Base-by-base conservation (phyloP, 2,888 invertebrate species). In the Rhagophthalmus giganteus region DNA sequence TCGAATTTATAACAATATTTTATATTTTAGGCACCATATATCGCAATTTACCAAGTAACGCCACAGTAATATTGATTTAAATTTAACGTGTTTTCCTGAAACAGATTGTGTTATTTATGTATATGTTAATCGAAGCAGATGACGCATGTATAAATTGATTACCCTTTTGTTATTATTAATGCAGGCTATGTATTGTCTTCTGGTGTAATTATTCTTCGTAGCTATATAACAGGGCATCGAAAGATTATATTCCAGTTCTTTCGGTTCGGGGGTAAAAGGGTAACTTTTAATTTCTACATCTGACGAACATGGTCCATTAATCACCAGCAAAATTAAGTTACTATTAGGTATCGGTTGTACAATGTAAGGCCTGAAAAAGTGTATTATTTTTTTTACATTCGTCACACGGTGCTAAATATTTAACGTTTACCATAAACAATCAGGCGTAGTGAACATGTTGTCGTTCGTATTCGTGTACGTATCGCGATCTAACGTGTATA, bases 291-390 rank as follows among this genome's bases (percentile, higher is more conserved):
- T 54, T 7, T 37, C 25, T 11, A 65, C 67, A 27, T 65, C 65
- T 12, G 63, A 54, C 15, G 67, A 64, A 66, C 87, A 88, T 50
- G 81, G 75, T 10, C 76, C 78, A 66, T 89, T 84, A n/a, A 90
- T 83, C 10, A 89, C 88, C 32, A 92, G 76, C 64, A 92, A 76
- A 48, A 91, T 71, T 76, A 92, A 80, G 70, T 91, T 92, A 40
- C 87, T 90, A 59, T 82, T 81, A 51, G 86, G 85, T 49, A 92
- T 88, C 28, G 84, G 80, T 59, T 87, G 82, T 1, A 85, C 85
- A 57, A 87, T 84, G 73, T 87, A 90, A 12, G 87, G 85, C 66
- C 85, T 76, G 47, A 54, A 69, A 66, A 12, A 38, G 41, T 15
- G 32, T 39, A 25, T 44, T 26, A 51, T 32, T 13, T 12, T 6